These are phyloP conservation scores for Erythrocercus mccallii DNA, from an alignment of 2,113 vertebrate species.

Conservation along the genomic window DNA sequence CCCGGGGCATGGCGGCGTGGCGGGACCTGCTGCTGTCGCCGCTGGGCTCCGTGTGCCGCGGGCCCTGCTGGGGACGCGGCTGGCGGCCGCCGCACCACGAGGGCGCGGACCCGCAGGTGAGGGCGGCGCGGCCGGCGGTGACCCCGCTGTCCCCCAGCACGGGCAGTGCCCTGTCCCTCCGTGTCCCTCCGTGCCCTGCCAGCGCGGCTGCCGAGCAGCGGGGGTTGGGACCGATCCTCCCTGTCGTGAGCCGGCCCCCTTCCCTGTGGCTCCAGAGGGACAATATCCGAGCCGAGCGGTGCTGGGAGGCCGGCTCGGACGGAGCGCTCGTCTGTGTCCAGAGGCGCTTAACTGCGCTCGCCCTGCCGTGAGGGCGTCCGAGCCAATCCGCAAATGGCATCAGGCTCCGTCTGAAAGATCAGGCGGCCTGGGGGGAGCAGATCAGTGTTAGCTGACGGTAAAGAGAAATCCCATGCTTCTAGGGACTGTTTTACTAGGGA, in stretches of 20 bases:
- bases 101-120: neutral
- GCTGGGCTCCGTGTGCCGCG: neutral
- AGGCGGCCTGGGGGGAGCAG: accelerated
- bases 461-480: accelerated
- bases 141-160: neutral
- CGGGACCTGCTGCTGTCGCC: neutral
- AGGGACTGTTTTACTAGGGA: accelerated
- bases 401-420: neutral
- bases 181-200: neutral
- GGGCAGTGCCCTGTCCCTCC: neutral
- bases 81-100: neutral
- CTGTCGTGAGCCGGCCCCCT: accelerated
- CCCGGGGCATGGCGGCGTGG: neutral
- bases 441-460: no score
- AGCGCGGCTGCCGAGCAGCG: neutral
- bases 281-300: accelerated
- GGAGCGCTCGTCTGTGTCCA: accelerated
- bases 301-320: neutral
- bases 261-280: no score
- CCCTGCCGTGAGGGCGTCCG: accelerated
- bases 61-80: neutral
- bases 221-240: accelerated
- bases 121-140: neutral
- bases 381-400: accelerated
- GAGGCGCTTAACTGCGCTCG: accelerated